Evolutionary conservation across 2,888 invertebrate species (phyloP).

Genomic region (Tethea ocularis): DNA sequence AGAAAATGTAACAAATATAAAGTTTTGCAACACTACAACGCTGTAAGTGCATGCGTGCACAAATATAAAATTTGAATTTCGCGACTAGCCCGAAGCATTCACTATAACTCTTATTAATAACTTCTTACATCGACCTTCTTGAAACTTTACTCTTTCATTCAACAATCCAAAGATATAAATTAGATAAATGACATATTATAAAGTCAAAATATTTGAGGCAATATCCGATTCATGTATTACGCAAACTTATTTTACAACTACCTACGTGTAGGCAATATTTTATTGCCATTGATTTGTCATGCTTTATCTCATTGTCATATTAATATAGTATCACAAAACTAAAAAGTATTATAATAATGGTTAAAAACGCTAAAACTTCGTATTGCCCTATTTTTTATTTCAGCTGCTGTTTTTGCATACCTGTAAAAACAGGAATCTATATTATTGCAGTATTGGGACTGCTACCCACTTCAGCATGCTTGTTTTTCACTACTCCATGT

Average conservation of each 20-base stretch:
- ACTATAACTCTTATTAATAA: neutral
- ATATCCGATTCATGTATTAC: neutral
- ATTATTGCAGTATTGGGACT: constrained; percentile 41
- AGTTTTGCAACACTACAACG: no score
- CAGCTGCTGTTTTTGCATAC: constrained; percentile 34
- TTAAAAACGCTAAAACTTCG: constrained; percentile 18
- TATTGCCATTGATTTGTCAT: neutral
- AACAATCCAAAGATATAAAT: no score
- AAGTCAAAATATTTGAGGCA: neutral
- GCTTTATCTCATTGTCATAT: no score
- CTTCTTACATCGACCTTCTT: neutral
- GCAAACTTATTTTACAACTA: neutral
- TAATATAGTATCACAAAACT: no score
- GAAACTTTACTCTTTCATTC: neutral
- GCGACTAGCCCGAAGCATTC: no score
- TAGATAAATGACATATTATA: neutral
- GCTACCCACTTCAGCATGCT: constrained; percentile 36
- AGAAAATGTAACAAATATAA: no score
- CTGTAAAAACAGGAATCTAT: constrained; percentile 30
- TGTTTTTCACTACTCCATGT: constrained; percentile 27
- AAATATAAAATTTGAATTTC: no score
- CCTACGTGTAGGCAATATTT: neutral
- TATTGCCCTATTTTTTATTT: constrained; percentile 28
- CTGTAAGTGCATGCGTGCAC: no score
- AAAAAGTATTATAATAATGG: neutral